Base-by-base conservation (phyloP, 1,140 invertebrate genomes). In the Drosophila sturtevanti region DNA sequence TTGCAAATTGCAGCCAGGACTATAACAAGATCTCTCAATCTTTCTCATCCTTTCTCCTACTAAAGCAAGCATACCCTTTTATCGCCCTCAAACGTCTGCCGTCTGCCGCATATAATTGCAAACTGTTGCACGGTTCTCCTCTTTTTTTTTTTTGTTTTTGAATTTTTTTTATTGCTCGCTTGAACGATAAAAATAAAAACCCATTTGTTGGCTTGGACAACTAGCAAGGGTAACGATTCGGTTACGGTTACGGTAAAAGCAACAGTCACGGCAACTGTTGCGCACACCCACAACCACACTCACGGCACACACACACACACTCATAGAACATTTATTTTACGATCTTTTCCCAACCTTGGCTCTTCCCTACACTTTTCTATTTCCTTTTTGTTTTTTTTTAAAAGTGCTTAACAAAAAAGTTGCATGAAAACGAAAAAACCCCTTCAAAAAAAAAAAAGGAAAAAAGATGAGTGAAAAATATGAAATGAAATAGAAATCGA, bases 41-140 rank as follows among this genome's bases (percentile, higher is more conserved):
- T 14, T n/a, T 44, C 21, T 7, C 16, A 14, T 10, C 9, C 11
- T 1, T 37, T 11, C 16, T 16, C 12, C 6, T 14, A 16, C 41
- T 16, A 14, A 2, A 14, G 16, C 38, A 41, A 14, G 16, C 41
- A 18, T 7, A 1, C 0, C 16, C 16, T 16, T 44, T 16, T 16
- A 7, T 14, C 38, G 41, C 16, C 5, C 9, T 10, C 16, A 16
- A 6, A 14, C 54, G 73, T 24, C 24, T 1, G 1, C 69, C 78
- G 76, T 79, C 76, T 69, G 67, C 41, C 41, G 41, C 81, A 86
- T 84, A 89, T 87, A 89, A 87, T 89, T 87, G 84, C 84, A 87
- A 87, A 87, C 84, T 87, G 84, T 87, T 87, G 84, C 84, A 55
- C 69, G 69, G 79, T 64, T 21, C 41, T 48, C 7, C 9, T 9